Evolutionary conservation across 2,888 invertebrate species (phyloP), one percentile per base, ranked within the genome.

Genomic region (Agrypnus murinus): DNA sequence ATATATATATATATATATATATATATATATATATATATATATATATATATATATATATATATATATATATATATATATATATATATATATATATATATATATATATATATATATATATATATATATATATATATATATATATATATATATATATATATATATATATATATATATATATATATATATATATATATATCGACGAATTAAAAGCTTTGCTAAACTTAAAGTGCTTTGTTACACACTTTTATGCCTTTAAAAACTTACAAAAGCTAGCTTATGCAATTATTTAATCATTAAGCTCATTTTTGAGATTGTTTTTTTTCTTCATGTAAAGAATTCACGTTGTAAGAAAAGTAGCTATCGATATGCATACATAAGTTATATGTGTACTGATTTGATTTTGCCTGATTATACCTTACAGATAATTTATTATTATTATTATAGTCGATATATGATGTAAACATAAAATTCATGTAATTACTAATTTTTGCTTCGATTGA

Each of bases 251-350:
- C 62, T 71, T 80, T 81, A 81, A 76, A 82, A 80, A 80, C 79
- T 80, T 81, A 81, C 77, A 81, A 81, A 82, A 81, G 80, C 81
- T 80, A 80, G 78, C 71, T 76, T 76, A 74, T 71, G 68, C 71
- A 75, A 74, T 74, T 72, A 69, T 69, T 68, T 68, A 43, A 65
- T 73, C 70, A 72, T 76, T 81, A 82, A 82, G 81, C 81, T 82
- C 81, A 79, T 80, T 70, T 25, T 77, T 73, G 58, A 73, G 75
- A 75, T 77, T 76, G 74, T 75, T 75, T 67, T 25, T 25, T 25
- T 25, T n/a, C 40, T 75, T 77, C 73, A 77, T 77, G 36, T 63
- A 62, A 64, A 55, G 55, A 71, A 57, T 50, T 66, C 19, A 57
- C 48, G 55, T 58, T 60, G 57, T 70, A 70, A 62, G 58, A 66